A percentile compares a stretch with the other conserved stretches of the same genome.
Conservation (phyloP, 2,797 vertebrate species). For the Sebastes trivittatus region DNA sequence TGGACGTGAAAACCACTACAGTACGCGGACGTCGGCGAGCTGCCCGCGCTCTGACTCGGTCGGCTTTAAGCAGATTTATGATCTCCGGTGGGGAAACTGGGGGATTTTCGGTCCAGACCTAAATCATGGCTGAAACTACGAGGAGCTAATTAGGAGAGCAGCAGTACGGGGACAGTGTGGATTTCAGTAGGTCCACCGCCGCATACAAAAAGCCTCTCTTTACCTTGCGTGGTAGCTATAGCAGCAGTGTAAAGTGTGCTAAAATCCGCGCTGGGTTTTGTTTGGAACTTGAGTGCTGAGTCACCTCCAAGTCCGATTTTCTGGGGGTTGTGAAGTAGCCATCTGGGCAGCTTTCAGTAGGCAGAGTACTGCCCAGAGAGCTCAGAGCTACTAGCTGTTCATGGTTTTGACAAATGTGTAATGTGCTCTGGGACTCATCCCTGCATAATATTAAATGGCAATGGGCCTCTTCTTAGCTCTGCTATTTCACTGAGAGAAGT, state of each 20-base stretch:
- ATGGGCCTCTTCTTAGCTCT: slow-evolving; percentile 15
- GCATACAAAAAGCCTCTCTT: slow-evolving; percentile 25
- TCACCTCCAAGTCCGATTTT: slow-evolving; percentile 51
- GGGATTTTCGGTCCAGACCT: slow-evolving; percentile 52
- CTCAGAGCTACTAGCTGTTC: slow-evolving; percentile 34
- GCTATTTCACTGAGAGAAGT: slow-evolving; percentile 8
- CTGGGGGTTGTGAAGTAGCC: slow-evolving; percentile 44
- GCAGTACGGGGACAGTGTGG: slow-evolving; percentile 43
- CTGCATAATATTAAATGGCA: slow-evolving; percentile 53
- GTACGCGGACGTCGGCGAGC: slow-evolving; percentile 32
- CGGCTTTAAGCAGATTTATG: slow-evolving; percentile 74
- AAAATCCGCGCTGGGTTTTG: slow-evolving; percentile 37
- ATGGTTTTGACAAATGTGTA: slow-evolving; percentile 57
- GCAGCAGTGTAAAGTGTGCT: slow-evolving; percentile 27
- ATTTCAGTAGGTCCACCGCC: slow-evolving; percentile 50
- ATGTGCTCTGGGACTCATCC: slow-evolving; percentile 57
- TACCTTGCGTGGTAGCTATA: slow-evolving; percentile 17
- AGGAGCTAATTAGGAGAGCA: slow-evolving; percentile 72
- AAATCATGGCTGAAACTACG: slow-evolving; percentile 73
- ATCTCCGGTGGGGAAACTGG: slow-evolving; percentile 52
- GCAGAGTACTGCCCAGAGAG: slow-evolving; percentile 35
- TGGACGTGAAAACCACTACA: slow-evolving; percentile 35
- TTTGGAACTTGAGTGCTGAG: slow-evolving; percentile 41
- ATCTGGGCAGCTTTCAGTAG: slow-evolving; percentile 58
- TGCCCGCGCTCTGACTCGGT: slow-evolving; percentile 44